phyloP scores from a whole-genome alignment of 2,888 invertebrate species.

The Phaonia tiefii region DNA sequence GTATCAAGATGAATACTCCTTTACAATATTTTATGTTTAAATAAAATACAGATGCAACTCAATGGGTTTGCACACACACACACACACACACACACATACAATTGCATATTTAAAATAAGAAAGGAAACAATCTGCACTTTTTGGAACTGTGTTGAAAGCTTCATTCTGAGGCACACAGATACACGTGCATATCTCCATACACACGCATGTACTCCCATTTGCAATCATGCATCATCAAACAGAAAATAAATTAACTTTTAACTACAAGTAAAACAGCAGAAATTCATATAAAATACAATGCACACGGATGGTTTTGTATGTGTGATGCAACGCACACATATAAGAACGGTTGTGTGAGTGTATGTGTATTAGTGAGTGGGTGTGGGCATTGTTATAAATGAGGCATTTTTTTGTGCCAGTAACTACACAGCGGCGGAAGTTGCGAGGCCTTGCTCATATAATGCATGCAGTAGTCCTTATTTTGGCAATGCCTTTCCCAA shows the following conservation, averaged over 20 bases:
- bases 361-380: neutral
- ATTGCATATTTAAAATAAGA: neutral
- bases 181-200: slow-evolving; percentile 31
- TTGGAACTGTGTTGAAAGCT: slow-evolving; percentile 35
- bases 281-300: slow-evolving; percentile 15
- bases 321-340: neutral
- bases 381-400: slow-evolving; percentile 37
- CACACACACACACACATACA: slow-evolving; percentile 1
- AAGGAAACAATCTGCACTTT: slow-evolving; percentile 35
- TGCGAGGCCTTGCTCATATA: too few species aligned
- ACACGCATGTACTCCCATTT: slow-evolving; percentile 38
- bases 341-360: too few species aligned
- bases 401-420: slow-evolving; percentile 18
- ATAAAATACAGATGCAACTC: slow-evolving; percentile 54
- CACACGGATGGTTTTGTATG: too few species aligned
- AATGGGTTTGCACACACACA: neutral
- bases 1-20: slow-evolving; percentile 41
- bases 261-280: slow-evolving; percentile 43
- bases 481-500: too few species aligned
- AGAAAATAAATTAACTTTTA: slow-evolving; percentile 67
- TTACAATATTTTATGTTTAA: slow-evolving; percentile 58
- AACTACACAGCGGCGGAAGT: too few species aligned
- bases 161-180: slow-evolving; percentile 15
- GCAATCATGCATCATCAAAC: slow-evolving; percentile 65
- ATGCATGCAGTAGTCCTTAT: too few species aligned